A percentile compares a stretch with the other conserved stretches of the same genome.
phyloP scores from a whole-genome alignment of 2,888 invertebrate species.

The Ernsta delagoae region DNA sequence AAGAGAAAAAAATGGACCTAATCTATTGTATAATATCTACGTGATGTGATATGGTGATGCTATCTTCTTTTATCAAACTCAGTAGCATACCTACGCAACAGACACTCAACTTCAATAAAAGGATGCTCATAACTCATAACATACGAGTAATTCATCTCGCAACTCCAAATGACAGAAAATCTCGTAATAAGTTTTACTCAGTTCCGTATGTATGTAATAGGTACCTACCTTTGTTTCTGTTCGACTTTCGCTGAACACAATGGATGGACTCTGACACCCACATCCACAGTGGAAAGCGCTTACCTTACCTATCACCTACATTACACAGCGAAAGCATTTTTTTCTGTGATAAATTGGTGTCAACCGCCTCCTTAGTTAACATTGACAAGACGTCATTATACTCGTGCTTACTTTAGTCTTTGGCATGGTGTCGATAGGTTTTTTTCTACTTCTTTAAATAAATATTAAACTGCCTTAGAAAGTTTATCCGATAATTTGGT shows the following conservation, averaged over 20 bases:
- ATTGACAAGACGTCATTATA: slow-evolving; percentile 46
- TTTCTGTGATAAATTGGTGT: slow-evolving; percentile 58
- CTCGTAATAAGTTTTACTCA: slow-evolving; percentile 40
- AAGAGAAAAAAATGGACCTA: not conserved
- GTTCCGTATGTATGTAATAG: slow-evolving; percentile 51
- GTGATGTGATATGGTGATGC: not conserved
- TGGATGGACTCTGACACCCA: slow-evolving; percentile 66
- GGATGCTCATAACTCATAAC: slow-evolving; percentile 1
- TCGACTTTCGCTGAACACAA: slow-evolving; percentile 74
- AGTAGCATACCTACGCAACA: not conserved
- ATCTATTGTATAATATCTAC: not conserved
- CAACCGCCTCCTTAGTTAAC: slow-evolving; percentile 55
- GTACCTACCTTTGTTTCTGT: slow-evolving; percentile 67
- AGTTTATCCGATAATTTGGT: no score
- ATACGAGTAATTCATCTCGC: not conserved
- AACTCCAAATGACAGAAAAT: slow-evolving; percentile 22
- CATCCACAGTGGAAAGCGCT: slow-evolving; percentile 73
- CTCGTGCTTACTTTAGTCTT: not conserved
- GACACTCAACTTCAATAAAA: not conserved
- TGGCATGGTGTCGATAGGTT: no score
- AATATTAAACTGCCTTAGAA: no score
- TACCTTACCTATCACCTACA: slow-evolving; percentile 53
- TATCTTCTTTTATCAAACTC: not conserved
- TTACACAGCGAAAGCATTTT: slow-evolving; percentile 70
- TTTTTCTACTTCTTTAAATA: no score